Evolutionary conservation across 2,888 invertebrate genomes (phyloP).

Genomic region (Ichneumoninae sp.): DNA sequence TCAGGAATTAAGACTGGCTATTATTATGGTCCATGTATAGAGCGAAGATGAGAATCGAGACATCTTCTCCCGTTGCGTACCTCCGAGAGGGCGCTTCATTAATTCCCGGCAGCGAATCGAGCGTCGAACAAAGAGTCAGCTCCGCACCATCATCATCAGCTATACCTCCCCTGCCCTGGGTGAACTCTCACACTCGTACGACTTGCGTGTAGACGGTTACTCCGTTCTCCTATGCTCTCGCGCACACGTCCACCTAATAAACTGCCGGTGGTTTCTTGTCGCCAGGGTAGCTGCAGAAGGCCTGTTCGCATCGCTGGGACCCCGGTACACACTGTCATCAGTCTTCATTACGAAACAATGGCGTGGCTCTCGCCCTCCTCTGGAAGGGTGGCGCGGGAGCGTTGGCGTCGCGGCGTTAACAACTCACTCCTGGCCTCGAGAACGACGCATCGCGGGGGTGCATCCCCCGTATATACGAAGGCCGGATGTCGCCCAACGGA

Average conservation of each 20-base stretch:
- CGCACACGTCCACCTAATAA: slow-evolving; percentile 79
- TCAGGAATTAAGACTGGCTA: slow-evolving; percentile 38
- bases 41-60: slow-evolving; percentile 4
- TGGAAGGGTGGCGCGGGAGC: slow-evolving; percentile 58
- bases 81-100: slow-evolving; percentile 23
- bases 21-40: not conserved
- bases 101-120: slow-evolving; percentile 42
- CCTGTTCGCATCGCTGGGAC: slow-evolving; percentile 25
- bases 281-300: slow-evolving; percentile 46
- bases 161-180: not conserved
- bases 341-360: slow-evolving; percentile 81
- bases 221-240: slow-evolving; percentile 18
- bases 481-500: slow-evolving; percentile 67
- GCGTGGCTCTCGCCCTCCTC: slow-evolving; percentile 58
- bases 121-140: slow-evolving; percentile 46
- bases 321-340: slow-evolving; percentile 76
- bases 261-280: slow-evolving; percentile 77
- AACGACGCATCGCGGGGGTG: slow-evolving; percentile 72
- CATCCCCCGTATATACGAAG: slow-evolving; percentile 56
- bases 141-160: not conserved
- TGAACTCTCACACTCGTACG: slow-evolving; percentile 29
- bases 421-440: slow-evolving; percentile 73
- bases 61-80: not conserved
- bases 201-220: slow-evolving; percentile 32
- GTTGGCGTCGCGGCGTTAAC: slow-evolving; percentile 74